Evolutionary conservation across 2,888 invertebrate species (phyloP), one percentile per base, ranked within the genome.

Genomic region (Tinea pellionella): DNA sequence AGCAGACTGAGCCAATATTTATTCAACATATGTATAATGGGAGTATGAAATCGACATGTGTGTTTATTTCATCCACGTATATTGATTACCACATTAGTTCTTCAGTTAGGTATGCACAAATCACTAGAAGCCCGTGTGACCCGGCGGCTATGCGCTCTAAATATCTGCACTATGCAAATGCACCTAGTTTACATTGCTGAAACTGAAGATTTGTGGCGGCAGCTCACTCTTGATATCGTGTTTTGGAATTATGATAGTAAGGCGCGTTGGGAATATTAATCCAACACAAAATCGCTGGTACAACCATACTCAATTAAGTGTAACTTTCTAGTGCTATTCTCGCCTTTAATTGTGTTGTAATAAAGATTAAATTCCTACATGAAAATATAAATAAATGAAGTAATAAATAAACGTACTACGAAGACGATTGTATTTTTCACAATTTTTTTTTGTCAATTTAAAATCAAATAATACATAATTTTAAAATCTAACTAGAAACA

Each of bases 201-300:
- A 58, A 47, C 61, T 47, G 57, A 37, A 61, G 61, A 61, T 61
- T 61, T 30, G 58, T 37, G 53, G 78, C 69, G 71, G 71, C 64
- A 65, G 65, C 66, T 68, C 69, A 37, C 70, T 73, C 74, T 70
- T 75, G 75, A 72, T 77, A 73, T 67, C 73, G 68, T 74, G 72
- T 76, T 75, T 71, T 69, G 68, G 70, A 73, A 75, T 76, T 78
- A 79, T 77, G 74, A 78, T 75, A 71, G 73, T 66, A 61, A 61
- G 61, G 67, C 69, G 70, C 69, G 66, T 62, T 62, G 74, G 73
- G 79, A 80, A 79, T 79, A 78, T 74, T 77, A 77, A 81, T 74
- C 68, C 70, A 13, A 13, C 18, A 32, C n/a, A 57, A 57, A 57
- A 32, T 57, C 53, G 53, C 47, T 47, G 13, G 3, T 16, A 47